A percentile compares a stretch with the other conserved stretches of the same genome.
Conservation (phyloP, 2,888 invertebrate genomes). For the Nemapogon koenigi region DNA sequence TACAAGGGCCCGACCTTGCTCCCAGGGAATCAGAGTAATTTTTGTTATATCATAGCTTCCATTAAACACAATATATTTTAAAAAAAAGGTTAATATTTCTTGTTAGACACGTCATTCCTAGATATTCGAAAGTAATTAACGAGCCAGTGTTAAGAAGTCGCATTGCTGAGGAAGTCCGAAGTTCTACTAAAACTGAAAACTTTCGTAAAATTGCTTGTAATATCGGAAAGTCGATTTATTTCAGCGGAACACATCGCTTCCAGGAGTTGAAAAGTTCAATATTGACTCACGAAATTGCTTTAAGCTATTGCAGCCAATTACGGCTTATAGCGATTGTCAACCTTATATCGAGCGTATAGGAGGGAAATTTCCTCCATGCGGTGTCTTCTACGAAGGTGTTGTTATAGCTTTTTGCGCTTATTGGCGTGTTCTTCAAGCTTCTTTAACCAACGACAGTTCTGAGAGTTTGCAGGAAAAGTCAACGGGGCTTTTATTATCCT, state of each 20-base stretch:
- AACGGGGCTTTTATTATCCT: conserved; percentile 2
- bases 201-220: conserved; percentile 7
- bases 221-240: conserved; percentile 24
- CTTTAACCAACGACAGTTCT: conserved; percentile 25
- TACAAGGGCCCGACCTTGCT: no score
- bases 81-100: no score
- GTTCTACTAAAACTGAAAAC: conserved; percentile 4
- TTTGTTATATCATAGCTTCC: no score
- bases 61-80: no score
- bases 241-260: conserved; percentile 43
- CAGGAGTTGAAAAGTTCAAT: conserved; percentile 52
- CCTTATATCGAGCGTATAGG: conserved; percentile 34
- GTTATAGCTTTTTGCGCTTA: conserved; percentile 46
- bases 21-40: no score
- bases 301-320: conserved; percentile 21
- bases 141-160: no score
- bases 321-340: conserved; percentile 40
- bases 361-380: conserved; percentile 33
- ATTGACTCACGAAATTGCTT: conserved; percentile 60
- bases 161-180: conserved; percentile 4
- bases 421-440: conserved; percentile 55
- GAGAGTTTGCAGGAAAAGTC: conserved; percentile 6
- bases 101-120: no score
- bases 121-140: no score
- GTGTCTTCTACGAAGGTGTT: conserved; percentile 36